These are phyloP conservation scores for Timema podura DNA, from an alignment of 2,888 invertebrate genomes.

Conservation along the genomic window DNA sequence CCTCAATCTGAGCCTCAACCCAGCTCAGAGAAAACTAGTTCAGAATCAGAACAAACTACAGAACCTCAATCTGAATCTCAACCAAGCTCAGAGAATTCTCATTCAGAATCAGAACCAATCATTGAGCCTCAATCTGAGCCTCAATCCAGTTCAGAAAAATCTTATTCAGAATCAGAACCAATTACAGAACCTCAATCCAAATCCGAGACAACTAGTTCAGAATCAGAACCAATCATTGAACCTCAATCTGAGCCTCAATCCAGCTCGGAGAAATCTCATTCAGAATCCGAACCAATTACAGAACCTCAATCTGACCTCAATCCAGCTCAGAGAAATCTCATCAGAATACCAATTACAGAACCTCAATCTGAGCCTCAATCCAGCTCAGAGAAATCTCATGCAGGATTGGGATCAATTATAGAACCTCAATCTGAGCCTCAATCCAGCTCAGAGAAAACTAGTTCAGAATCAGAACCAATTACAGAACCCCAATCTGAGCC, in stretches of 20 bases:
- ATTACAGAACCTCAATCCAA: conserved; percentile 35
- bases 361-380: conserved; percentile 23
- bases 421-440: conserved; percentile 23
- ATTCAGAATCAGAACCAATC: conserved; percentile 33
- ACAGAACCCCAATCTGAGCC: conserved; percentile 32
- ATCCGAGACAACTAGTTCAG: too few species aligned
- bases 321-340: too few species aligned
- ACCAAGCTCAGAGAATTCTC: neutral
- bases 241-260: too few species aligned
- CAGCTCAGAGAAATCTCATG: conserved; percentile 30
- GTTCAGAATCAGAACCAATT: conserved; percentile 33
- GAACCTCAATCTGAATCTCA: conserved; percentile 24
- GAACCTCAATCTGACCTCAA: conserved; percentile 5
- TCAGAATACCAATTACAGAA: conserved; percentile 12
- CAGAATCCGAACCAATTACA: too few species aligned
- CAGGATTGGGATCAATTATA: conserved; percentile 37
- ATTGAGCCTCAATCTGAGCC: conserved; percentile 31
- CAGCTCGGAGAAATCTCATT: too few species aligned
- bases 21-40: conserved; percentile 30
- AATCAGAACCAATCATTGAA: too few species aligned
- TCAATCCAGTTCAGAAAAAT: neutral
- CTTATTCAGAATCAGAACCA: neutral
- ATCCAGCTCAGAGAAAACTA: neutral
- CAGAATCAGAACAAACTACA: conserved; percentile 37
- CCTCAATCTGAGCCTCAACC: conserved; percentile 24